These are phyloP conservation scores for Perca schrenkii DNA, from an alignment of 2,113 vertebrate species.

Conservation along the genomic window DNA sequence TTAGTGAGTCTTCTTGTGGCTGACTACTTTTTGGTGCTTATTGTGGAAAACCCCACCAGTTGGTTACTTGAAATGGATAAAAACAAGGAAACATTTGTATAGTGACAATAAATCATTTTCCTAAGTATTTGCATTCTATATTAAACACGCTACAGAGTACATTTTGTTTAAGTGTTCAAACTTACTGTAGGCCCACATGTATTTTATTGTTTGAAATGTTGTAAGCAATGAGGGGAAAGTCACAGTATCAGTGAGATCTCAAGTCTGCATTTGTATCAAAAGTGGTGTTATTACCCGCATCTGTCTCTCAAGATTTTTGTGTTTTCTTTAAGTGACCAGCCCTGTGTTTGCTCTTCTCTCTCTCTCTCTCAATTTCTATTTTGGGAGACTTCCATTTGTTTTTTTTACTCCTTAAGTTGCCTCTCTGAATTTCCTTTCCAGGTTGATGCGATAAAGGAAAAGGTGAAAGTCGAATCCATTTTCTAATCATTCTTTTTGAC, in stretches of 20 bases:
- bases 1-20: neutral
- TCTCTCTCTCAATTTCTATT: slow-evolving; percentile 69
- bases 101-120: neutral
- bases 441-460: slow-evolving; percentile 99
- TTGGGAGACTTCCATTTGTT: slow-evolving; percentile 75
- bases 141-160: neutral
- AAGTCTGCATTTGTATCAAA: slow-evolving; percentile 81
- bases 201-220: slow-evolving; percentile 1
- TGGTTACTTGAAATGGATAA: neutral
- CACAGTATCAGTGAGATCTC: slow-evolving; percentile 41
- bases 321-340: slow-evolving; percentile 89
- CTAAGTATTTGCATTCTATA: neutral
- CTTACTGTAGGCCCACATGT: neutral
- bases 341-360: slow-evolving; percentile 70
- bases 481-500: slow-evolving; percentile 89
- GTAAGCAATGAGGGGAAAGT: neutral
- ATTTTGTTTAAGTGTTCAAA: neutral
- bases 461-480: slow-evolving; percentile 99
- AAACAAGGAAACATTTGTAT: neutral
- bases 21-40: neutral
- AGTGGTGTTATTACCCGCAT: slow-evolving; percentile 70
- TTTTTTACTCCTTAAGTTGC: slow-evolving; percentile 82
- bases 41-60: neutral
- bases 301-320: slow-evolving; percentile 83
- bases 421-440: slow-evolving; percentile 99